Evolutionary conservation across 2,888 invertebrate genomes (phyloP), one percentile per base, ranked within the genome.

Genomic region (Chaetogeoica ovagalla): DNA sequence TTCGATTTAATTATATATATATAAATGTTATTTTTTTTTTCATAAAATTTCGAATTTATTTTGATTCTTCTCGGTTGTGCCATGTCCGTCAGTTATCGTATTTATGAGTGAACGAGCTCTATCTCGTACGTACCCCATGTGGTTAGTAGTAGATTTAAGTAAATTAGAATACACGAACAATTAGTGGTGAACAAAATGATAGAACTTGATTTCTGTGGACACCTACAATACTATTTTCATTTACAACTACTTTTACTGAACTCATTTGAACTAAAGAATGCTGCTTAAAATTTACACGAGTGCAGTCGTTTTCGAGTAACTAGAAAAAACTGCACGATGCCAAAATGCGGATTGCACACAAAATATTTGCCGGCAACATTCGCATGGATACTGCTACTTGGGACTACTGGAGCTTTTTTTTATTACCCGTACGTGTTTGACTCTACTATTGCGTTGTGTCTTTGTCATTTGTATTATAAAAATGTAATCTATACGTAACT

Each of bases 351-450:
- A 90, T 92, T 94, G 88, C 94, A 95, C 89, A 95, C 96, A 88
- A 94, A 95, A 90, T 95, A 95, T 89, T 92, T 97, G 90, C 98
- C 98, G 88, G 98, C 98, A 88, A 94, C 95, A 86, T 95, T 97
- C 90, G 98, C 98, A 87, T 99, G 98, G 98, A 92, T 94, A 85
- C 90, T 99, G 86, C 91, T 98, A 85, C 90, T 98, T 87, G 93
- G 93, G 87, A 94, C 96, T 85, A 97, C 97, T 85, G 92, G 93
- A 86, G 90, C 96, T 86, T 98, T 97, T 91, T 98, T 97, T 90
- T 94, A 94, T 88, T 97, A 94, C 89, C 96, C 97, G 97, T 98
- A 90, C 96, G 97, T 96, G n/a, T 30, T 57, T 37, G 8, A 23
- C 5, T 9, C 37, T 8, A 17, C 11, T 6, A 17, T 30, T 30